A percentile compares a stretch with the other conserved stretches of the same genome.
Evolutionary conservation across 2,888 invertebrate species (phyloP).

Genomic region (Drosophila ochracea): DNA sequence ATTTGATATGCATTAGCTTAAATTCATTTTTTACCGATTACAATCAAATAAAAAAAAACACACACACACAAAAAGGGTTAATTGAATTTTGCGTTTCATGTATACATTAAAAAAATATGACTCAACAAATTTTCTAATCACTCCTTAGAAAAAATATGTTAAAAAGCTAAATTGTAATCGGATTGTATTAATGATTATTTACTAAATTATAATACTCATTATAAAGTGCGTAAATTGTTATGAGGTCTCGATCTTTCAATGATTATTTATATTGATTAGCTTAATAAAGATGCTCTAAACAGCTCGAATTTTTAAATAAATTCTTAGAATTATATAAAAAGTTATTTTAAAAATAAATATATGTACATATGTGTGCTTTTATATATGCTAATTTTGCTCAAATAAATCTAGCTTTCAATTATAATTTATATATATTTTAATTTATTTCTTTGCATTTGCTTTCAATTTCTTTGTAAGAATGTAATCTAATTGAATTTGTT

Average conservation of each 20-base stretch:
- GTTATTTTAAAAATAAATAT: too few relatives aligned
- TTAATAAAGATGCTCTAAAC: background rate
- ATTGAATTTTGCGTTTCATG: background rate
- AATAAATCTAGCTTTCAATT: background rate
- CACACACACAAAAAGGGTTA: background rate
- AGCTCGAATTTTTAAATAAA: background rate
- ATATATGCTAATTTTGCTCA: background rate
- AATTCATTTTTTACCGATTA: background rate
- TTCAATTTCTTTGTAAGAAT: background rate
- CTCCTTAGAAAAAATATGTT: too few relatives aligned
- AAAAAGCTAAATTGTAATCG: too few relatives aligned
- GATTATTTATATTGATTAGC: background rate
- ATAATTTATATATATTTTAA: too few relatives aligned
- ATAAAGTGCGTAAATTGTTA: too few relatives aligned
- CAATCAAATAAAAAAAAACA: background rate
- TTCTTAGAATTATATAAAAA: background rate
- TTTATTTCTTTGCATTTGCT: background rate
- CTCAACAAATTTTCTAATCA: fast-evolving
- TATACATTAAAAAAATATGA: background rate
- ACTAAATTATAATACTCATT: too few relatives aligned
- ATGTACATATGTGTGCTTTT: background rate
- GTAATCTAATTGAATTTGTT: background rate
- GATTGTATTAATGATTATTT: too few relatives aligned
- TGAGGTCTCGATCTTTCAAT: too few relatives aligned
- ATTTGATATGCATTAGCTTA: conserved; percentile 21